Conservation (phyloP, 2,888 invertebrate genomes). For the Rutpela maculata region DNA sequence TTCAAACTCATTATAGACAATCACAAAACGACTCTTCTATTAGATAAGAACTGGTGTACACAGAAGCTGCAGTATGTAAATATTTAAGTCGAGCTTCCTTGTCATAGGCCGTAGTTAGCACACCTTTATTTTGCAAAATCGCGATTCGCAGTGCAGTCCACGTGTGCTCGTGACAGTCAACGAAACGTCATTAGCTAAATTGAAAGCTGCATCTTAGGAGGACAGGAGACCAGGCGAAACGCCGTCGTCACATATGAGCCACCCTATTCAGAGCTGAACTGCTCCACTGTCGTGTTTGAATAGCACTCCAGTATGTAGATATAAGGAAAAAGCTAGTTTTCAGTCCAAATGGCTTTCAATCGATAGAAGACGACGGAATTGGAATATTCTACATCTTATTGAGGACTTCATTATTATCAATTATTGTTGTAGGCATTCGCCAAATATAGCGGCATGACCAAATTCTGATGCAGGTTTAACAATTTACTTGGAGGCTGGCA, state of each 20-base stretch:
- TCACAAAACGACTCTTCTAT: not conserved
- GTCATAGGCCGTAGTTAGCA: constrained; percentile 59
- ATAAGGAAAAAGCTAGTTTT: constrained; percentile 70
- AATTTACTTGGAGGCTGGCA: constrained; percentile 14
- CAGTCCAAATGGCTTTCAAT: constrained; percentile 69
- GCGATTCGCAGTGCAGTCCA: constrained; percentile 70
- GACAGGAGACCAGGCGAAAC: constrained; percentile 65
- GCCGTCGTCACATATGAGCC: constrained; percentile 57
- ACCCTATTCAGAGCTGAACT: constrained; percentile 54
- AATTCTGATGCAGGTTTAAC: constrained; percentile 22
- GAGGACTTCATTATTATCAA: constrained; percentile 62
- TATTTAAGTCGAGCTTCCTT: constrained; percentile 26
- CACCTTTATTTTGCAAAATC: constrained; percentile 69
- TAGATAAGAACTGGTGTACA: constrained; percentile 9
- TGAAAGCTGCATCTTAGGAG: constrained; percentile 74
- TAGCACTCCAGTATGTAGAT: constrained; percentile 74
- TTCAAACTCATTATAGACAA: not conserved
- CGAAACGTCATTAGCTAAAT: constrained; percentile 75
- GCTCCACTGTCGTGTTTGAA: constrained; percentile 71
- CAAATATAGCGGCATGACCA: constrained; percentile 34
- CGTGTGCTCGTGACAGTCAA: constrained; percentile 74
- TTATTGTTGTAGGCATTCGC: constrained; percentile 36
- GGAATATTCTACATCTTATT: constrained; percentile 54
- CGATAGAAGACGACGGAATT: constrained; percentile 67
- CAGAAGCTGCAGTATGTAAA: constrained; percentile 27